Percentiles rank a stretch among this genome's conserved stretches.
Evolutionary conservation across 2,797 vertebrate species (phyloP).

Genomic region (Syndactyla subalaris): DNA sequence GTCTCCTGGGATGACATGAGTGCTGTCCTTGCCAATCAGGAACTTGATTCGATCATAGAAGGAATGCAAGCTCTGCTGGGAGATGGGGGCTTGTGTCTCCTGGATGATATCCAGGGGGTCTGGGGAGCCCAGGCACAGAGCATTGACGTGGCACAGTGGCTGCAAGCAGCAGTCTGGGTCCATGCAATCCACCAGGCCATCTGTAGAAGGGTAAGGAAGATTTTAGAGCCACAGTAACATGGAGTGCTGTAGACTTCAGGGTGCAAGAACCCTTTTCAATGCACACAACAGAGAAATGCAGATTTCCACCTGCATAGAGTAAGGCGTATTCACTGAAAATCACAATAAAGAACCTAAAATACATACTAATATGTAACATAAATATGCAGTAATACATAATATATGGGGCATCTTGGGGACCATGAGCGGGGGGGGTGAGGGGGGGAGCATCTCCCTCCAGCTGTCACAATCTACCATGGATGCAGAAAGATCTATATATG

Average conservation of each 20-base stretch:
- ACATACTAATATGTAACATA: neutral
- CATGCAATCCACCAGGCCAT: constrained; percentile 97
- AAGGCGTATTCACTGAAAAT: neutral
- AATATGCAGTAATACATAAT: neutral
- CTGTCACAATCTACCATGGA: neutral
- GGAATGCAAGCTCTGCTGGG: constrained; percentile 88
- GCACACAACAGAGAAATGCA: neutral
- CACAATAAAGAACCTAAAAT: neutral
- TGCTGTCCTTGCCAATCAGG: constrained; percentile 94
- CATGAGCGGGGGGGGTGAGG: too few relatives aligned
- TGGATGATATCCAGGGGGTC: constrained; percentile 98
- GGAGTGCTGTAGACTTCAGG: neutral
- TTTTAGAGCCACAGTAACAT: neutral
- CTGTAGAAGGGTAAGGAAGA: constrained; percentile 75
- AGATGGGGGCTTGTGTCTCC: constrained; percentile 86
- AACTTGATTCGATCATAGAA: constrained; percentile 95
- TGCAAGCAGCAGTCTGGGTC: constrained; percentile 99
- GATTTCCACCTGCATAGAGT: neutral
- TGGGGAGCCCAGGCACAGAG: constrained; percentile 92
- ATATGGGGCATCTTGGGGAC: too few relatives aligned
- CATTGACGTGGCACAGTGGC: constrained; percentile 87
- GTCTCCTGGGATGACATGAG: constrained; percentile 88
- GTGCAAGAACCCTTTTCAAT: neutral
- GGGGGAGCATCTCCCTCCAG: too few relatives aligned
- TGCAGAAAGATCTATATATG: neutral